phyloP scores from a whole-genome alignment of 2,888 invertebrate species.

The Netelia melanura region DNA sequence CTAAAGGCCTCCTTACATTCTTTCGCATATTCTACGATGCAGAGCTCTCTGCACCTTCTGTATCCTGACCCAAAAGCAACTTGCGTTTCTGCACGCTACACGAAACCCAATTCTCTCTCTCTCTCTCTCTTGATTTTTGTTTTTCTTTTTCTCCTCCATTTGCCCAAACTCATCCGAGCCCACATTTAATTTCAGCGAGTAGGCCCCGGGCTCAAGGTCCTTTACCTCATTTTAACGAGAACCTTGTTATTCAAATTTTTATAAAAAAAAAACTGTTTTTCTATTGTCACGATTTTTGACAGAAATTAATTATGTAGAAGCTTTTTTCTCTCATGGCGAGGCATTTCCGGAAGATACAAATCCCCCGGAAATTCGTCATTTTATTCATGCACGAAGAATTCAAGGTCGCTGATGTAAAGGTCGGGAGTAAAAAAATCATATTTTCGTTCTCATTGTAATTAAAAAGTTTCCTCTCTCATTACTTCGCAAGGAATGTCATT shows the following conservation, averaged over 20 bases:
- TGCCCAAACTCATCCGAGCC: conserved; percentile 9
- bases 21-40: conserved; percentile 29
- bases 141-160: conserved; percentile 20
- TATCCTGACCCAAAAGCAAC: conserved; percentile 33
- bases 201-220: background rate
- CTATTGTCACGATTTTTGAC: background rate
- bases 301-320: background rate
- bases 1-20: conserved; percentile 24
- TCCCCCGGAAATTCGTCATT: conserved; percentile 2
- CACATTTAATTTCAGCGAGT: conserved; percentile 23
- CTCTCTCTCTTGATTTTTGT: background rate
- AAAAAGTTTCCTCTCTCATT: background rate
- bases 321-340: background rate
- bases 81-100: conserved; percentile 26
- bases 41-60: conserved; percentile 24
- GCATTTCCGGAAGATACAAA: conserved; percentile 1
- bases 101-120: background rate
- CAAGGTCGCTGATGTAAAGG: background rate
- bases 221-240: background rate
- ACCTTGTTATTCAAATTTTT: background rate
- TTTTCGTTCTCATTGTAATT: background rate
- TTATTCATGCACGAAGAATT: background rate
- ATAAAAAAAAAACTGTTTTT: background rate
- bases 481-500: too few relatives aligned
- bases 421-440: background rate